Evolutionary conservation across 2,113 vertebrate species (phyloP), one percentile per base, ranked within the genome.

Genomic region (Hydrolagus affinis): DNA sequence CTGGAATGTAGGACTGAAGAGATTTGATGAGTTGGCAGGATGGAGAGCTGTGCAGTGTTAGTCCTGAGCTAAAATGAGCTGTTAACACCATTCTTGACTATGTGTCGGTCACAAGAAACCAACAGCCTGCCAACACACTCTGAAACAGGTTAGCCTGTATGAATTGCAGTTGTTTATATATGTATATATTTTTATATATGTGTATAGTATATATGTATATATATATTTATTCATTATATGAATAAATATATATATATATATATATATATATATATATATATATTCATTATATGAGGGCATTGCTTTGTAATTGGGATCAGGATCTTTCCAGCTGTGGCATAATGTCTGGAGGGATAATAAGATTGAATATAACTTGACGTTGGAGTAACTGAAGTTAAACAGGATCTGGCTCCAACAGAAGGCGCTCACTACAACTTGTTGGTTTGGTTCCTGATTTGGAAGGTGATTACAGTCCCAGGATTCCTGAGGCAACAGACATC

Each of bases 401-500:
- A 85, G 7, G 8, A 0, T 70, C 88, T 1, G 86, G 11, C 70
- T 88, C 85, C 86, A 75, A 85, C 69, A 73, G 69, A 70, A 71
- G 0, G 44, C 86, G 76, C 85, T 78, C 19, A 32, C 86, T 85
- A 86, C 87, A 0, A 0, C 86, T 75, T 88, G 89, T 87, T 75
- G 89, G 85, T 78, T 87, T 89, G 87, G 89, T 86, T 89, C 88
- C 86, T 89, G 69, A 56, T 86, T 78, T 73, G 86, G 12, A 85
- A 88, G 86, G 85, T 89, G 88, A 57, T 59, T 60, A 70, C 85
- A 71, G 73, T 87, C 85, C 85, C 0, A 4, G 68, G 30, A 85
- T 80, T 74, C 85, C 69, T 86, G 6, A 73, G 12, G 86, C 17
- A 77, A 62, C 87, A 66, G 73, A 85, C 87, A 88, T 88, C 87